These are phyloP conservation scores for Ardeotis arabs DNA, from an alignment of 2,113 vertebrate species.

Conservation along the genomic window DNA sequence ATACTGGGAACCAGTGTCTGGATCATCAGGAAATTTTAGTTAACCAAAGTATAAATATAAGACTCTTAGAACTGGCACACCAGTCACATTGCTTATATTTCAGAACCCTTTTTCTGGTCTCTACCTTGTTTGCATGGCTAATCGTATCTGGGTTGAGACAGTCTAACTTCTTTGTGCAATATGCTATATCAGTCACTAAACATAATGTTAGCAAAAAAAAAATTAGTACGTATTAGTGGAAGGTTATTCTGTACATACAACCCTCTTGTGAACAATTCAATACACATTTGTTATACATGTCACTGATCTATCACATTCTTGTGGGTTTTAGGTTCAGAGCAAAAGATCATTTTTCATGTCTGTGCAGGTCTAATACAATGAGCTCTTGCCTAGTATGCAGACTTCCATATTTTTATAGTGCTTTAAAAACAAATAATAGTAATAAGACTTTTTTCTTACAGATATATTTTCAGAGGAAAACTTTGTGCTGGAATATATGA, in stretches of 20 bases:
- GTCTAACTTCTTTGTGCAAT: background rate
- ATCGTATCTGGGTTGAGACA: background rate
- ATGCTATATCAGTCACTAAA: background rate
- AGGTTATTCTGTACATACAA: background rate
- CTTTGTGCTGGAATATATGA: background rate
- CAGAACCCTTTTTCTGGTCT: background rate
- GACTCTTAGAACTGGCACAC: background rate
- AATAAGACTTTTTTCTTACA: background rate
- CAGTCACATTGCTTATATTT: background rate
- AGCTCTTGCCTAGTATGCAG: background rate
- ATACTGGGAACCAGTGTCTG: background rate
- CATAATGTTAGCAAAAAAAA: background rate
- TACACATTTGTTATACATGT: fast-evolving
- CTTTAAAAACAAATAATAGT: background rate
- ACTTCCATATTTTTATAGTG: background rate
- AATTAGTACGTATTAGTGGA: background rate
- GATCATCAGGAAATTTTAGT: background rate
- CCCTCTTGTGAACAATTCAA: background rate
- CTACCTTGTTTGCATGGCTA: background rate
- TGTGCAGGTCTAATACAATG: background rate
- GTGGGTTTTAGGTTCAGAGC: background rate
- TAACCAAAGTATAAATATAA: background rate
- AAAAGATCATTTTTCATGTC: background rate
- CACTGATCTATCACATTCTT: background rate
- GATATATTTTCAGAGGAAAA: background rate